A percentile compares a stretch with the other conserved stretches of the same genome.
Evolutionary conservation across 2,888 invertebrate species (phyloP).

Genomic region (Rhaphigaster nebulosa): DNA sequence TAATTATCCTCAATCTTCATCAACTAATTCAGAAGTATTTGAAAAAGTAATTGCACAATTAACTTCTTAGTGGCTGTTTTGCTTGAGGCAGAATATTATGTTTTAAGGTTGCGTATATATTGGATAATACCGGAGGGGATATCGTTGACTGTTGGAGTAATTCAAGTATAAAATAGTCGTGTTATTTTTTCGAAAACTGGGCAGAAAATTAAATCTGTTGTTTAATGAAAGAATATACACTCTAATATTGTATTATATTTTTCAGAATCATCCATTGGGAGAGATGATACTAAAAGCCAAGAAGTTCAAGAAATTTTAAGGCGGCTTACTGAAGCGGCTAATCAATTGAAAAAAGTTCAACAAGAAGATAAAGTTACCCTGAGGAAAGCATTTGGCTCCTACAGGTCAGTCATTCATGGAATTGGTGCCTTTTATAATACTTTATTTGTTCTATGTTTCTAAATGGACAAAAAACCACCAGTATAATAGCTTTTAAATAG

Average conservation of each 20-base stretch:
- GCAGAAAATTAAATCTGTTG: background rate
- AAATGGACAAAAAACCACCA: too few species aligned
- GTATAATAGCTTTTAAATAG: too few species aligned
- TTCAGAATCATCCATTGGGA: constrained; percentile 70
- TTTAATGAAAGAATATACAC: background rate
- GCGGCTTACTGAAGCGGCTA: constrained; percentile 79
- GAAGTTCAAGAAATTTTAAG: constrained; percentile 71
- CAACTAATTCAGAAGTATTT: too few species aligned
- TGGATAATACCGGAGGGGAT: too few species aligned
- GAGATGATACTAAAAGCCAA: constrained; percentile 67
- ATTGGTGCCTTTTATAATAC: background rate
- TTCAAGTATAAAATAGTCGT: background rate
- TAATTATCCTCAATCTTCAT: too few species aligned
- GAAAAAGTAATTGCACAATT: too few species aligned
- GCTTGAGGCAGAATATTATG: too few species aligned
- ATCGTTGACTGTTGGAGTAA: too few species aligned
- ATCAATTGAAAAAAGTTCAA: constrained; percentile 75
- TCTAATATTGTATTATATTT: constrained; percentile 45
- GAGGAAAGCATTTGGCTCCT: constrained; percentile 67
- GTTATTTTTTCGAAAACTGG: background rate
- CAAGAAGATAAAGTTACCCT: constrained; percentile 72
- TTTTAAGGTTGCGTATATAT: too few species aligned
- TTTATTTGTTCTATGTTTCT: too few species aligned
- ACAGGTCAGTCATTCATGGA: constrained; percentile 52
- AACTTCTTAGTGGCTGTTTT: too few species aligned